Conservation (phyloP, 2,113 vertebrate genomes). For the Anguilla rostrata region DNA sequence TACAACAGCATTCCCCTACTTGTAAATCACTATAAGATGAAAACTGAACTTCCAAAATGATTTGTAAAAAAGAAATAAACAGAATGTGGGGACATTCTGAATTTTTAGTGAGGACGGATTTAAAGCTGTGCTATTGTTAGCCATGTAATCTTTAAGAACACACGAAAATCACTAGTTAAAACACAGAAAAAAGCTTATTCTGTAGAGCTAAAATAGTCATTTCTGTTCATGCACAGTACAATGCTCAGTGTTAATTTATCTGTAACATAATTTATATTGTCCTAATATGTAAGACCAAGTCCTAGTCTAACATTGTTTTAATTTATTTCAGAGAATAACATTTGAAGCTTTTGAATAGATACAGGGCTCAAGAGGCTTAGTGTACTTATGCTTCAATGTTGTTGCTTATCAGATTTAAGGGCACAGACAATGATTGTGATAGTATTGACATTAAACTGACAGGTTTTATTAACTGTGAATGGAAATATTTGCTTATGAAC, state of each 20-base stretch:
- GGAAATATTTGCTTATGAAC: not conserved
- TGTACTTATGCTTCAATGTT: not conserved
- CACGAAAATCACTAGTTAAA: no score
- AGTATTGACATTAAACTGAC: not conserved
- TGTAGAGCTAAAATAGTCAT: no score
- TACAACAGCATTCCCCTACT: not conserved
- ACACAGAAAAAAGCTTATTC: no score
- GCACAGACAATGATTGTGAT: not conserved
- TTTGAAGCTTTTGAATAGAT: not conserved
- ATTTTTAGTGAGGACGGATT: not conserved
- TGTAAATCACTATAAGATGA: slow-evolving; percentile 11
- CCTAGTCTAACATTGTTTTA: not conserved
- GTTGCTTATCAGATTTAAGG: not conserved
- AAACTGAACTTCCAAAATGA: slow-evolving; percentile 8
- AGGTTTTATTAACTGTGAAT: not conserved
- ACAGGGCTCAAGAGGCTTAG: not conserved
- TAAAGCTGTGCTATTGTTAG: not conserved
- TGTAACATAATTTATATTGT: no score
- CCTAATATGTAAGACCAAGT: not conserved
- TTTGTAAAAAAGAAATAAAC: not conserved
- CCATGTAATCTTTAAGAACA: not conserved
- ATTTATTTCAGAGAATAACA: not conserved
- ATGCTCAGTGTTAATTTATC: no score
- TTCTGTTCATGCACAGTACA: no score
- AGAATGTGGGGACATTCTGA: not conserved